These are phyloP conservation scores for Parnassius smintheus DNA, from an alignment of 2,888 invertebrate genomes.

Conservation along the genomic window DNA sequence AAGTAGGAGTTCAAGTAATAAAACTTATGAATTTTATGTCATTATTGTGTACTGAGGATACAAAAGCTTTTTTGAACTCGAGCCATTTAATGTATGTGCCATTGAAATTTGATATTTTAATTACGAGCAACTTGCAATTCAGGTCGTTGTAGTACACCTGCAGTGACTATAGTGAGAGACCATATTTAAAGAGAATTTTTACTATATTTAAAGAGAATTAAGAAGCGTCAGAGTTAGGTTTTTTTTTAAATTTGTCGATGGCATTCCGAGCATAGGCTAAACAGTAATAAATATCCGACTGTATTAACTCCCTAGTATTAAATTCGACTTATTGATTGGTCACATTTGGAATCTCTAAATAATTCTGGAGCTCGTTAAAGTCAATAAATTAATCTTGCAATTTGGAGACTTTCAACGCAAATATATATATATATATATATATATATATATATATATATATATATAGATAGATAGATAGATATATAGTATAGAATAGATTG, in stretches of 20 bases:
- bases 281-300: background rate
- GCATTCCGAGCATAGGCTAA: background rate
- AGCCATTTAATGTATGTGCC: background rate
- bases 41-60: constrained; percentile 1
- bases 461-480: too few species aligned
- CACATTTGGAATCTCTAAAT: background rate
- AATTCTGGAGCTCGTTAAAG: constrained; percentile 4
- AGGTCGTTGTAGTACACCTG: background rate
- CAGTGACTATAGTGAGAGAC: background rate
- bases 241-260: background rate
- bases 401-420: background rate
- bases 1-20: constrained; percentile 36
- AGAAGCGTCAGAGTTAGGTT: background rate
- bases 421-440: too few species aligned
- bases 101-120: background rate
- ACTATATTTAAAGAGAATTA: background rate
- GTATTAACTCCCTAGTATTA: background rate
- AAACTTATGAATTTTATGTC: constrained; percentile 32
- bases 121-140: background rate
- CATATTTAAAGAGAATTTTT: background rate
- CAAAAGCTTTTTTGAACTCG: background rate
- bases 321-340: background rate
- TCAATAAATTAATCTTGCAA: background rate
- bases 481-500: too few species aligned
- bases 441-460: too few species aligned